Percentiles rank a stretch among this genome's conserved stretches.
Evolutionary conservation across 2,888 invertebrate genomes (phyloP).

Genomic region (Andrena dorsata): DNA sequence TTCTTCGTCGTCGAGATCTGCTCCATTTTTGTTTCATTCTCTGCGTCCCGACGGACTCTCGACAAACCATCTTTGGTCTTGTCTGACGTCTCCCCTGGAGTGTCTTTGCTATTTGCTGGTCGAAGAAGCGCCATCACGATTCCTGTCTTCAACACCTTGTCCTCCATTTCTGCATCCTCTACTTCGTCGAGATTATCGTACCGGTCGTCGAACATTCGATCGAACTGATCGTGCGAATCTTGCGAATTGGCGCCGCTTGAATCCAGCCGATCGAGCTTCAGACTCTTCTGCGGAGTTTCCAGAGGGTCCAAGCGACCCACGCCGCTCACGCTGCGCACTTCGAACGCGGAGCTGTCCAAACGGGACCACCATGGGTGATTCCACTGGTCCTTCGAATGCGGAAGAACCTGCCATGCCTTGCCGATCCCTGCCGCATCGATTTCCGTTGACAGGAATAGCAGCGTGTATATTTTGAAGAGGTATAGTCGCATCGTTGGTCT

Average conservation of each 20-base stretch:
- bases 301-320: slow-evolving; percentile 67
- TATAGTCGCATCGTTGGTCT: slow-evolving; percentile 50
- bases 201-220: not conserved
- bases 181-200: not conserved
- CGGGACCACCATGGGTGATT: slow-evolving; percentile 73
- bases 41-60: slow-evolving; percentile 71
- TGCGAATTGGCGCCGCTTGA: slow-evolving; percentile 2
- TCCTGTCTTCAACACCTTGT: slow-evolving; percentile 30
- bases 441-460: slow-evolving; percentile 61
- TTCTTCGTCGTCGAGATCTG: slow-evolving; percentile 77
- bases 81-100: not conserved
- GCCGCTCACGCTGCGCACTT: slow-evolving; percentile 77
- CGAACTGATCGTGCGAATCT: not conserved
- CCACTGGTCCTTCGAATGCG: slow-evolving; percentile 68
- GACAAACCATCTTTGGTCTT: not conserved
- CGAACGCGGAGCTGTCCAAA: slow-evolving; percentile 76
- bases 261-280: slow-evolving; percentile 3
- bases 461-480: slow-evolving; percentile 31
- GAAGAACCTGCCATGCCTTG: slow-evolving; percentile 79
- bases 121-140: slow-evolving; percentile 50
- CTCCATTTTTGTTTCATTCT: slow-evolving; percentile 73
- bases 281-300: slow-evolving; percentile 24
- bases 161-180: not conserved
- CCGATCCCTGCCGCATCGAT: slow-evolving; percentile 73
- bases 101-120: not conserved